Conservation (phyloP, 2,888 invertebrate species). For the Cyclophora albipunctata region DNA sequence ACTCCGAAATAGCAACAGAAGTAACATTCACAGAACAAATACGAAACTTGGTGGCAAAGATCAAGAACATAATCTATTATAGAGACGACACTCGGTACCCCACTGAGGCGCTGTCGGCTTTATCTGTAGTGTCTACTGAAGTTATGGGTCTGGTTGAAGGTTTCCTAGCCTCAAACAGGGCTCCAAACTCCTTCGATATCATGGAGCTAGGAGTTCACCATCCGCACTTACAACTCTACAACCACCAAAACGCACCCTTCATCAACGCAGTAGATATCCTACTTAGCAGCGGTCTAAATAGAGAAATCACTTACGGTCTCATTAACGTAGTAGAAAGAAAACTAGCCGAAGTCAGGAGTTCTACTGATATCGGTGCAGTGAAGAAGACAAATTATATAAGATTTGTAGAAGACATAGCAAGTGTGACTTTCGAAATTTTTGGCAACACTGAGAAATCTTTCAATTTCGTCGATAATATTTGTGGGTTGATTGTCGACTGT, state of each 20-base stretch:
- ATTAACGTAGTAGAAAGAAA: conserved; percentile 69
- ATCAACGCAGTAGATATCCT: conserved; percentile 68
- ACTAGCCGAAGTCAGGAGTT: conserved; percentile 60
- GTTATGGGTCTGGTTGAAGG: conserved; percentile 77
- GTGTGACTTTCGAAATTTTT: conserved; percentile 67
- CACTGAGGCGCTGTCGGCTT: conserved; percentile 72
- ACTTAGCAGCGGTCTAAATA: conserved; percentile 64
- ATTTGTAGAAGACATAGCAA: conserved; percentile 67
- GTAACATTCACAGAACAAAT: conserved; percentile 82
- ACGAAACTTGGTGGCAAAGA: conserved; percentile 65
- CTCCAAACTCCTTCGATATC: conserved; percentile 66
- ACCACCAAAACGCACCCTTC: conserved; percentile 65
- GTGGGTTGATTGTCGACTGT: conserved; percentile 59
- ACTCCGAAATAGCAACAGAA: conserved; percentile 78
- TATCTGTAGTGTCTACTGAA: conserved; percentile 76
- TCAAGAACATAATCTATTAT: conserved; percentile 66
- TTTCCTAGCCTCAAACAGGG: conserved; percentile 69
- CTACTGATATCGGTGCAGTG: conserved; percentile 56
- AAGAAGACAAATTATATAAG: conserved; percentile 66
- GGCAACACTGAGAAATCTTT: conserved; percentile 65
- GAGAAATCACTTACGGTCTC: conserved; percentile 67
- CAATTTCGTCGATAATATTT: conserved; percentile 59
- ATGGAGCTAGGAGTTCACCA: conserved; percentile 61
- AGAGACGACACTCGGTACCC: conserved; percentile 59
- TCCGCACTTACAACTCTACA: conserved; percentile 65